Base-by-base conservation (phyloP, 2,113 vertebrate genomes). In the Porphyrio hochstetteri region DNA sequence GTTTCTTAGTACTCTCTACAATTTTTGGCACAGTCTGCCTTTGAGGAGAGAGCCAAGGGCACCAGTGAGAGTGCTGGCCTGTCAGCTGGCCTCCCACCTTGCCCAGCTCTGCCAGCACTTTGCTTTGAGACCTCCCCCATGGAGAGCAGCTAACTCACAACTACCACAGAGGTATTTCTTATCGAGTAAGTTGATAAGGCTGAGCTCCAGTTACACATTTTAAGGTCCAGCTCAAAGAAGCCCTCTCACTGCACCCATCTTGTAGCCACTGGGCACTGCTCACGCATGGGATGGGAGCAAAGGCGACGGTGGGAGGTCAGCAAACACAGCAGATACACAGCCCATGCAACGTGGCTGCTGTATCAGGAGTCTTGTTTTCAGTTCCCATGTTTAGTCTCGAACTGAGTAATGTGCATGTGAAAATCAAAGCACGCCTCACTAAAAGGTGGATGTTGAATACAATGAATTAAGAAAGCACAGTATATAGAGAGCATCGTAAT, bases 401-500 rank as follows among this genome's bases (percentile, higher is more conserved):
- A 68, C 17, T 35, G 72, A 93, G 35, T 81, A 78, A 84, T 4
- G 53, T 40, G 44, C 53, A 42, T 64, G 42, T 75, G 88, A 86
- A 72, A 88, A 81, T 70, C 46, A 92, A 61, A 69, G 35, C 72
- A 33, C 2, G 27, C 44, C 61, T 88, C 83, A 13, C 21, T 96
- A 50, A 86, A 93, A 96, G 86, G 90, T 83, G 90, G 56, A 53
- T 71, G 40, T 27, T 78, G 86, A 78, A 88, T 60, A 93, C 77
- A 93, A 82, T 84, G 80, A 86, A 91, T 95, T 86, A 84, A 92
- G 88, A 88, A 93, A 92, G 61, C 53, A 36, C 17, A 11, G 69
- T 44, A 53, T 79, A 79, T 21, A 68, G 53, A 77, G 50, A 86
- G n/a, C 27, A 56, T 15, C 11, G 17, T 75, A 95, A 94, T 95